A percentile compares a stretch with the other conserved stretches of the same genome.
Evolutionary conservation across 2,797 vertebrate genomes (phyloP).

Genomic region (Clamator glandarius): DNA sequence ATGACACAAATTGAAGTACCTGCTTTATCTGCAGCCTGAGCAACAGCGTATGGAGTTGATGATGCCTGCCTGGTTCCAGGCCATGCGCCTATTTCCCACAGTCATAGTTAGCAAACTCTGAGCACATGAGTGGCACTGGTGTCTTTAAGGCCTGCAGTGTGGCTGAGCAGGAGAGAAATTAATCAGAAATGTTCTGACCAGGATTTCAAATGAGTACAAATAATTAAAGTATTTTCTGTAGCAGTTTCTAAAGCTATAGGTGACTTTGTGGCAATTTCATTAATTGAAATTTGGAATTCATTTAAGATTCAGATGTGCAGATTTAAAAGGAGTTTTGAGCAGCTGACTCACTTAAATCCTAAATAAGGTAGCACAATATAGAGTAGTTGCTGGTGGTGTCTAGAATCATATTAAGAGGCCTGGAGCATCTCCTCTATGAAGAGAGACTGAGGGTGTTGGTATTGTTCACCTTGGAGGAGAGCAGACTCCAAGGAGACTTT

Average conservation of each 20-base stretch:
- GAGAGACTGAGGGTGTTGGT: too few species aligned
- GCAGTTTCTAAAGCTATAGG: neutral
- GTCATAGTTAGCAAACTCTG: neutral
- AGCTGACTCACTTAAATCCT: neutral
- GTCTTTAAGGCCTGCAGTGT: neutral
- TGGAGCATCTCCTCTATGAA: too few species aligned
- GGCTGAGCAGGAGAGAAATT: accelerated
- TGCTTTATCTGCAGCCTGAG: neutral
- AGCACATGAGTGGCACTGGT: neutral
- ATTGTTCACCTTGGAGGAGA: too few species aligned
- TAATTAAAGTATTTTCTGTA: neutral
- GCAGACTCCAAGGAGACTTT: too few species aligned
- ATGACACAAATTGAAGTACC: neutral
- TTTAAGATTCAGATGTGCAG: neutral
- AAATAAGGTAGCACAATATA: neutral
- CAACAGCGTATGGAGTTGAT: neutral
- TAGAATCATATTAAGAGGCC: neutral
- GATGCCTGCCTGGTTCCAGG: neutral
- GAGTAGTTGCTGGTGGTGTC: neutral
- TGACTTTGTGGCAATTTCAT: neutral
- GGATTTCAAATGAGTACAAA: neutral
- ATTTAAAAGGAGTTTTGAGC: neutral
- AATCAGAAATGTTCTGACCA: neutral
- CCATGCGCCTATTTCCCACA: neutral
- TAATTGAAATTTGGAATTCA: neutral